Percentiles rank a stretch among this genome's conserved stretches.
Conservation (phyloP, 2,797 vertebrate species). For the Podarcis lilfordi region DNA sequence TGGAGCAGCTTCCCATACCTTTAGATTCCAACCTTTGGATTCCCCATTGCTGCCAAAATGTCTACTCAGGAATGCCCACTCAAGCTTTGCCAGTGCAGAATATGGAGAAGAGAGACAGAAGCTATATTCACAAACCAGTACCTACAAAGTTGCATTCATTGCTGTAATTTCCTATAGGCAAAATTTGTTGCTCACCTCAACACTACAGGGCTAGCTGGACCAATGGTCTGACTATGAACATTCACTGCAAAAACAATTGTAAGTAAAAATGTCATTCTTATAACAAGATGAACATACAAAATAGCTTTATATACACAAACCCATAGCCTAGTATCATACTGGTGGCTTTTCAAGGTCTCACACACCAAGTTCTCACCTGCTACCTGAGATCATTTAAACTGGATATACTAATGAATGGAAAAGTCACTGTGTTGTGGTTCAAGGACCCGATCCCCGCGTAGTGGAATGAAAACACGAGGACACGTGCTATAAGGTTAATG, state of each 20-base stretch:
- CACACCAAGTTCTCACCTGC: not conserved
- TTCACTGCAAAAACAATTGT: not conserved
- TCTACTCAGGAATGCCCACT: too few species aligned
- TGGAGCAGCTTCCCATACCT: too few species aligned
- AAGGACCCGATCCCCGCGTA: too few species aligned
- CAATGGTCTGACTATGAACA: not conserved
- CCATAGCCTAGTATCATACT: not conserved
- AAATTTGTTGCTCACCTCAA: not conserved
- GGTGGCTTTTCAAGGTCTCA: not conserved
- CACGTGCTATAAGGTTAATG: too few species aligned
- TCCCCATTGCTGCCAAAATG: too few species aligned
- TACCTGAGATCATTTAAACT: not conserved
- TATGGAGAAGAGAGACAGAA: too few species aligned
- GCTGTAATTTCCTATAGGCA: not conserved
- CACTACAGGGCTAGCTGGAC: not conserved
- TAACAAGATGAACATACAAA: not conserved
- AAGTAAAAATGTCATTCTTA: not conserved
- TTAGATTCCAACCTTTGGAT: too few species aligned
- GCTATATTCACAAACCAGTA: too few species aligned
- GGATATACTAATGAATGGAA: not conserved
- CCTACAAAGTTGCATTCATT: too few species aligned
- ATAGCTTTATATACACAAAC: not conserved
- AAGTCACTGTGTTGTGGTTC: not conserved
- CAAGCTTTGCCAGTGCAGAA: too few species aligned
- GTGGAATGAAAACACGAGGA: too few species aligned